Evolutionary conservation across 2,113 vertebrate genomes (phyloP), one percentile per base, ranked within the genome.

Genomic region (Oophaga pumilio): DNA sequence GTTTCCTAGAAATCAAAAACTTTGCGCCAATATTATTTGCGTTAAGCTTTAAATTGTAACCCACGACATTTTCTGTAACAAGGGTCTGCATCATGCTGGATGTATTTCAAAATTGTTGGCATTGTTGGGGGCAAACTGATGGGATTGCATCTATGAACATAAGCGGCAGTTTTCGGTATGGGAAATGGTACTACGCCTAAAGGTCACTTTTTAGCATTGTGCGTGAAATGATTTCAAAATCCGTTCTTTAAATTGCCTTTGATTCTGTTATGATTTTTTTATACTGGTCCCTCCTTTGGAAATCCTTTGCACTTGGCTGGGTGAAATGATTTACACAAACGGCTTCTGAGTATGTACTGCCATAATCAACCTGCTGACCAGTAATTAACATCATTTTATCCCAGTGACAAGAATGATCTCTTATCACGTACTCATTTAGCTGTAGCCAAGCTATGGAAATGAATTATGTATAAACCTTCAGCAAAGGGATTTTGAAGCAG

Each of bases 401-500:
- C 9, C 53, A 22, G 52, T 60, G 26, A 78, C 76, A 56, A 15
- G 52, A 57, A 57, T 24, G 14, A 17, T 78, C 18, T 43, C 18
- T 82, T 18, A 50, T 82, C 43, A 50, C 49, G 28, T 22, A 57
- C 14, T 78, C 15, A 78, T 57, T 52, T 50, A 24, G 43, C 80
- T 14, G 22, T 15, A 52, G 49, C 43, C 24, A 68, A 82, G 62
- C 62, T 26, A 53, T 69, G 81, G 0, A 5, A 17, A 26, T 68
- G 64, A 69, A 69, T 69, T 53, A 80, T 80, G 49, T 28, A 69
- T 83, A 53, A 52, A 26, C 33, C 49, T 69, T 57, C 26, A 18
- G 56, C 57, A 76, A 15, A 43, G 50, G 22, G 86, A 76, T 87
- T 76, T 66, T 57, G 49, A 17, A 88, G 49, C 80, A 68, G 81